phyloP scores from a whole-genome alignment of 2,113 vertebrate species.

The Onychorhynchus coronatus region DNA sequence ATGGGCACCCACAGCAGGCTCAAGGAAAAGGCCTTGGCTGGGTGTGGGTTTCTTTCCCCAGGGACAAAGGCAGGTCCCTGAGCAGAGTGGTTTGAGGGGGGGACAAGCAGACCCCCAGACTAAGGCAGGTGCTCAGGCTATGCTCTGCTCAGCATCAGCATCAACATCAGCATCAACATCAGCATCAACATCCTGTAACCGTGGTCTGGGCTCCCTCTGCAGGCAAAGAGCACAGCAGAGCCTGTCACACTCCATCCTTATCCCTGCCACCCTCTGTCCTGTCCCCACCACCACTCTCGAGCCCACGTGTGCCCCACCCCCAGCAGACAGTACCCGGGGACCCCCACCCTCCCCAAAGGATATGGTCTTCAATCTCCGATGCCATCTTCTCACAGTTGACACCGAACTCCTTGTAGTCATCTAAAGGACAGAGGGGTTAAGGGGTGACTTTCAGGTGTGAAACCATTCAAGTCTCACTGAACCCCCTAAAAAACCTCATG shows the following conservation, averaged over 20 bases:
- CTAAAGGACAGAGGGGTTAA: constrained; percentile 56
- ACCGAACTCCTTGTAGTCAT: constrained; percentile 87
- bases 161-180: neutral
- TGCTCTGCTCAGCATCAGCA: neutral
- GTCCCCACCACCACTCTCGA: neutral
- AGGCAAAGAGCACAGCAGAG: neutral
- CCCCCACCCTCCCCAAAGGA: constrained; percentile 69
- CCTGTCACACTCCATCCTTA: neutral
- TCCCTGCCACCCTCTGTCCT: neutral
- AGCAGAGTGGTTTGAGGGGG: neutral
- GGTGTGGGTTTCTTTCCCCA: neutral
- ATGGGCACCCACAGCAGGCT: neutral
- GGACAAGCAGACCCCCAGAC: rapidly evolving
- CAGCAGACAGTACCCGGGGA: neutral
- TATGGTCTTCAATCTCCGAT: constrained; percentile 96
- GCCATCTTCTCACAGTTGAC: constrained; percentile 92
- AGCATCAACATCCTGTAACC: neutral
- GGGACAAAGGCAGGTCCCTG: neutral
- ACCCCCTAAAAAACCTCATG: no score
- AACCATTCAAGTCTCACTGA: neutral
- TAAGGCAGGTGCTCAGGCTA: neutral
- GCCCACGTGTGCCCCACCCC: rapidly evolving
- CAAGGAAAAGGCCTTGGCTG: neutral
- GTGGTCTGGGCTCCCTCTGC: constrained; percentile 52
- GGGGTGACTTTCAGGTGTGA: neutral